Percentiles rank a stretch among this genome's conserved stretches.
Conservation (phyloP, 2,797 vertebrate genomes). For the Hybognathus amarus region DNA sequence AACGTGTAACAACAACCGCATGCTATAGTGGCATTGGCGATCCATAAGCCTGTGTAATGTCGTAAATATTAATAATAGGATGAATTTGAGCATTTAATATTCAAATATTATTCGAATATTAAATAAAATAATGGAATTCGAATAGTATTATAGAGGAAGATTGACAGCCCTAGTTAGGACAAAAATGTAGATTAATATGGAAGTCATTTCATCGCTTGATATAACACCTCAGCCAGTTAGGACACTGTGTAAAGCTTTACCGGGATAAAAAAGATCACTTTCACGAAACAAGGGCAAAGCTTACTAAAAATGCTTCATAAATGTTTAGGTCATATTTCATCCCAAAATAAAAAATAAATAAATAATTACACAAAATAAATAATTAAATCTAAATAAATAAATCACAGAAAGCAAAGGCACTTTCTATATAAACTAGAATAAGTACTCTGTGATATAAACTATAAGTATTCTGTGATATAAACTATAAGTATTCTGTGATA, state of each 20-base stretch:
- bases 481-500: not conserved
- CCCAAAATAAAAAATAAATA: not conserved
- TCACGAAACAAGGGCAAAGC: not conserved
- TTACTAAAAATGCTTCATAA: not conserved
- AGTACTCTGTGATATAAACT: no score
- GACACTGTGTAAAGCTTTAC: not conserved
- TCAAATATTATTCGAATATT: no score
- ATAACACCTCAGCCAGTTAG: not conserved
- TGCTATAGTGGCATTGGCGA: no score
- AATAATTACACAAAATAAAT: not conserved
- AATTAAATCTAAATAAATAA: not conserved
- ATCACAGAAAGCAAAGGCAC: not conserved
- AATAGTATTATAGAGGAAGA: no score
- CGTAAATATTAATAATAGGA: no score
- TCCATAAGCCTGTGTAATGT: no score
- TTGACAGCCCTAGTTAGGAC: no score
- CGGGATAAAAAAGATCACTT: not conserved
- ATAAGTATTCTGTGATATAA: not conserved
- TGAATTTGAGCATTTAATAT: no score
- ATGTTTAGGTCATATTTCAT: not conserved
- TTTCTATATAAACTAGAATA: not conserved
- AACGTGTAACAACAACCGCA: no score
- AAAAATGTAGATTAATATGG: not conserved
- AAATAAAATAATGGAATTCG: no score
- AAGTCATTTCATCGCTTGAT: not conserved